Percentiles rank a stretch among this genome's conserved stretches.
Evolutionary conservation across 2,113 vertebrate species (phyloP).

Genomic region (Ageneiosus marmoratus): DNA sequence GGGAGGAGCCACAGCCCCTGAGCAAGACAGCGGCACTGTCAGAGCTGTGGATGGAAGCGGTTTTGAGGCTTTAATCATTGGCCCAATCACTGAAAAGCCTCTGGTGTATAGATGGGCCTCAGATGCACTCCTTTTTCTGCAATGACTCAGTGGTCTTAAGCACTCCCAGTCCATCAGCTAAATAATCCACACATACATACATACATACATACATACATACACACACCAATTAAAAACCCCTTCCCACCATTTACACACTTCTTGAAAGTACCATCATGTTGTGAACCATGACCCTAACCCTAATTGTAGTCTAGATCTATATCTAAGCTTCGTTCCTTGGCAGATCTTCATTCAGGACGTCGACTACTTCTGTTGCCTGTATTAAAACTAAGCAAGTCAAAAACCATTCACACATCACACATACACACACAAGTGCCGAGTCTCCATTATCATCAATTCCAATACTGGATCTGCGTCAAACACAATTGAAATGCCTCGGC

Average conservation of each 20-base stretch:
- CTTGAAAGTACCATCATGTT: neutral
- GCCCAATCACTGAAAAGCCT: conserved; percentile 74
- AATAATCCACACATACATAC: conserved; percentile 15
- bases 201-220: no score
- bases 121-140: conserved; percentile 94
- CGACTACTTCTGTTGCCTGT: neutral
- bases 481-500: neutral
- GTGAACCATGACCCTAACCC: neutral
- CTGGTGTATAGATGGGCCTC: conserved; percentile 76
- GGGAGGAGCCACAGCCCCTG: conserved; percentile 64
- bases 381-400: neutral
- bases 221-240: neutral
- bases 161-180: conserved; percentile 75
- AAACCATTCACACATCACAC: conserved; percentile 62
- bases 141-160: conserved; percentile 71
- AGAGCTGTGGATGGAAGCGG: conserved; percentile 74
- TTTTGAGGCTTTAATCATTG: conserved; percentile 84
- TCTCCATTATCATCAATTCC: conserved; percentile 89
- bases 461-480: conserved; percentile 57
- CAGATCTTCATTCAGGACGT: conserved; percentile 21
- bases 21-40: conserved; percentile 69
- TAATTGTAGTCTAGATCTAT: neutral
- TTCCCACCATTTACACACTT: conserved; percentile 14
- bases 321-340: neutral
- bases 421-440: conserved; percentile 65